Base-by-base conservation (phyloP, 53 echinoderm and acorn worm species). In the Luidia sarsii region DNA sequence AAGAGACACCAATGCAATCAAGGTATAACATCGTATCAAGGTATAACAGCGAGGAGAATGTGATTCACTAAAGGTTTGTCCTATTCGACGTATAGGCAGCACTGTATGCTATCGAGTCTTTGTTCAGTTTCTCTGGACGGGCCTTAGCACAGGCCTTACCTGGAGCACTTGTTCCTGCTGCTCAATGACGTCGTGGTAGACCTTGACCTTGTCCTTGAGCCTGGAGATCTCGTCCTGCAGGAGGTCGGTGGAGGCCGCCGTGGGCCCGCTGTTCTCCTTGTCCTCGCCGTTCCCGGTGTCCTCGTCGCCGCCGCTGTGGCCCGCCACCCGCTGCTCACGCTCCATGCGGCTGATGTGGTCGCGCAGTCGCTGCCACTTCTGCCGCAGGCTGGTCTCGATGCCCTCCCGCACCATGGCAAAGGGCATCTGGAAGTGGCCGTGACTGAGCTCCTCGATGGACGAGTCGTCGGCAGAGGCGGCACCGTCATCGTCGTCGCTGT, bases 391-490 rank as follows among this genome's bases (percentile, higher is more conserved):
- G 33, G 71, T 84, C 65, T 96, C 97, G 38, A 96, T 96, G 39
- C 97, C 97, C 61, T 96, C 97, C 48, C 91, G 71, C 6, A 96
- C 97, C 97, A 96, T 96, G 68, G 93, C 93, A 61, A 82, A 96
- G 2, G 97, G 97, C 97, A 96, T 96, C 81, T 96, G 97, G 83
- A 92, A 96, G 80, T 96, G 97, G 39, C 97, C 97, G 30, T 93
- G 91, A 19, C 88, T 88, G 21, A 96, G 80, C 70, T 96, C 97
- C 1, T 90, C 87, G 33, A 91, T 71, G 49, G 93, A 91, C 14
- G 93, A 88, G 34, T 87, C 85, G 50, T 87, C 85, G 11, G 91
- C 69, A 19, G 93, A 96, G 22, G 81, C 75, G 2, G 90, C 83
- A 25, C 93, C 97, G 0, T 87, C 90, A 7, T 87, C 88, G 9